Base-by-base conservation (phyloP, 2,888 invertebrate genomes). In the Apeira syringaria region DNA sequence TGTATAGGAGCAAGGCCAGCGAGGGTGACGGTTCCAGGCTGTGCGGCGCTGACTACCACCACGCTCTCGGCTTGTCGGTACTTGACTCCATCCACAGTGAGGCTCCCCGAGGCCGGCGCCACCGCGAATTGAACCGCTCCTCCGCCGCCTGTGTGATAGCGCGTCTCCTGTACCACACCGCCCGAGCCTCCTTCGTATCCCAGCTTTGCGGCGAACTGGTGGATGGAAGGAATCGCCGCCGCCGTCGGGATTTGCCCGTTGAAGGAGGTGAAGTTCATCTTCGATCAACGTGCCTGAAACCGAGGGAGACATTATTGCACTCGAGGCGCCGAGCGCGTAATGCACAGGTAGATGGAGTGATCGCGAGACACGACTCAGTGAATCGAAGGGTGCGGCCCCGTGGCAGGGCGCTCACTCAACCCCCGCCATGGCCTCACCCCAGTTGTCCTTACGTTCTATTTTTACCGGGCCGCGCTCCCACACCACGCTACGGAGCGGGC, bases 211-310 rank as follows among this genome's bases (percentile, higher is more conserved):
- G 94, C 93, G 79, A 96, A 96, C 81, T 96, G 96, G 79, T 96
- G 95, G 72, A 96, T 95, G 45, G 94, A 93, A 55, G 96, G 95
- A 61, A 96, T 93, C 60, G 94, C 92, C 57, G 93, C 92, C 62
- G 94, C 92, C 61, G 94, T 92, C 68, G 94, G 94, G 75, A 94
- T 95, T 82, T 93, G 96, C 64, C 94, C 94, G 64, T 95, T 94
- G 79, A 96, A 96, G 57, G 96, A 95, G 68, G 96, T 93, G 89
- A 96, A 96, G 91, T 96, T 96, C 96, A 96, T 96, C 70, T 50
- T 60, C 47, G 47, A 39, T 60, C 64, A 70, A 41, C 46, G 44
- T 38, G 61, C 59, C 74, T 75, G 72, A 53, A 74, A 75, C 34
- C 49, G 60, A 59, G 60, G 42, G 47, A 57, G 39, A 59, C 71